phyloP scores from a whole-genome alignment of 2,113 vertebrate genomes.

The Erythrocebus patas region DNA sequence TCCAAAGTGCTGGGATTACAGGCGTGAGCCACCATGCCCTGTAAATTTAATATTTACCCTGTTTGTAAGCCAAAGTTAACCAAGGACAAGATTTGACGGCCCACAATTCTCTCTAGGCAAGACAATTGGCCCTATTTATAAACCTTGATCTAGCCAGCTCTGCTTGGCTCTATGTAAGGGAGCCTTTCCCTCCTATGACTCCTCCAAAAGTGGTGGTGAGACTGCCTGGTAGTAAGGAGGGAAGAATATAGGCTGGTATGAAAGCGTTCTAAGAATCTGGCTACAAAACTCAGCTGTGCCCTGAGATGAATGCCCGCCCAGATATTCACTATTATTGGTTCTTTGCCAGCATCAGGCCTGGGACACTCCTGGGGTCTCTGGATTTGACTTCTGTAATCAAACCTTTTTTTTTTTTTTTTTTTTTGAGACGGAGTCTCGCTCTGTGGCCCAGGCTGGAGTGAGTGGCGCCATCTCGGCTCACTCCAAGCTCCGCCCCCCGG shows the following conservation, averaged over 20 bases:
- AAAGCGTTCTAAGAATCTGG: background rate
- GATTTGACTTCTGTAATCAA: background rate
- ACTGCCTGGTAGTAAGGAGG: background rate
- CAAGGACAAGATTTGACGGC: background rate
- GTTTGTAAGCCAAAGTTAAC: background rate
- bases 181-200: background rate
- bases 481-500: too few relatives aligned
- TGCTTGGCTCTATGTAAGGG: background rate
- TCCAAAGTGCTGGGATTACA: too few relatives aligned
- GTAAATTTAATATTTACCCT: background rate
- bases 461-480: accelerated
- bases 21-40: too few relatives aligned
- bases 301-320: background rate
- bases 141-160: background rate
- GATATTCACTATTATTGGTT: background rate
- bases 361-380: background rate
- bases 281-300: background rate
- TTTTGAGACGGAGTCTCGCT: too few relatives aligned
- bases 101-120: background rate
- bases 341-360: background rate
- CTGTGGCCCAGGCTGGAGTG: accelerated
- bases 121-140: background rate
- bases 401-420: background rate
- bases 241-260: background rate
- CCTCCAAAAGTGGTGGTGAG: background rate